phyloP scores from a whole-genome alignment of 1,140 invertebrate species.

The Brachionus plicatilis region DNA sequence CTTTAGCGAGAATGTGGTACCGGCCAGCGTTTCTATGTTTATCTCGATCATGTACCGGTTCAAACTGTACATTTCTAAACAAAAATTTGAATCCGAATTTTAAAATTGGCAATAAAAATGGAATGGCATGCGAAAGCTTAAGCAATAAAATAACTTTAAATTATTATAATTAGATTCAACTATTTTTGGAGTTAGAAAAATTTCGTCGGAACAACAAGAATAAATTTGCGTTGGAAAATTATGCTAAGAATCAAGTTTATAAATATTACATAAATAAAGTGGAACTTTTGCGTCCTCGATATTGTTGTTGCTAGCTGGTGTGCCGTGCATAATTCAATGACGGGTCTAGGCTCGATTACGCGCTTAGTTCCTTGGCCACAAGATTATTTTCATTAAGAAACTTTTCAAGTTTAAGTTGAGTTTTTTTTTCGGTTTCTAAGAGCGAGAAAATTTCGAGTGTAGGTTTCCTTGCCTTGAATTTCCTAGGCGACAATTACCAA shows the following conservation, averaged over 20 bases:
- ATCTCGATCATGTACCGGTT: conserved; percentile 69
- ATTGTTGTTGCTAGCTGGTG: neutral
- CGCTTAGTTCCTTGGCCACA: neutral
- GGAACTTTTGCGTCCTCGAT: neutral
- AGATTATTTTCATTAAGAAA: neutral
- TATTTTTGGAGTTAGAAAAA: neutral
- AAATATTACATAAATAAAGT: neutral
- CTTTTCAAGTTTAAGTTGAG: neutral
- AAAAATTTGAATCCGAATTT: neutral
- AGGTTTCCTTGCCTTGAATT: neutral
- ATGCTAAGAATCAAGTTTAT: neutral
- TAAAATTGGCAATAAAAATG: neutral
- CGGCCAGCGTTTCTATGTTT: conserved; percentile 82
- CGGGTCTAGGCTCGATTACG: neutral
- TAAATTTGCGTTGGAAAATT: conserved; percentile 11
- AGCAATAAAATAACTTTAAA: conserved; percentile 21
- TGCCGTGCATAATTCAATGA: neutral
- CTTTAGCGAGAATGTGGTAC: conserved; percentile 88
- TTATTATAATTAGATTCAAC: conserved; percentile 39
- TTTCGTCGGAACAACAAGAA: conserved; percentile 17
- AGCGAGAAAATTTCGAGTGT: neutral
- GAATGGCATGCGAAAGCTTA: neutral
- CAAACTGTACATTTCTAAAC: neutral
- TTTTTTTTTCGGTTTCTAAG: neutral
- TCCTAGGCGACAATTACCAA: neutral